Evolutionary conservation across 2,113 vertebrate species (phyloP).

Genomic region (Megalops atlanticus): DNA sequence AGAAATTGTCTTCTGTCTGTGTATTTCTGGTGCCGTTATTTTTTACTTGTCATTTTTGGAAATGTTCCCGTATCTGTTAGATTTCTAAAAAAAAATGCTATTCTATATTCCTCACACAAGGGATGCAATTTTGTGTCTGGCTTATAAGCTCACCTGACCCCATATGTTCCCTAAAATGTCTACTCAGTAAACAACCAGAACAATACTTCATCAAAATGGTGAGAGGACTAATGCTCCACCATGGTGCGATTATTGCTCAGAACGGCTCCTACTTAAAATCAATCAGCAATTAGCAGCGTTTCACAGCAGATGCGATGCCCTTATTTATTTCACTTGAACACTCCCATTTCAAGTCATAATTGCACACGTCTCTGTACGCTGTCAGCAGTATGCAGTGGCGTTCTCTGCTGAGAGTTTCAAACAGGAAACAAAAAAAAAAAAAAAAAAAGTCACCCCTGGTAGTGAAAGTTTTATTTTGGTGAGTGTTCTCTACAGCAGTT

Average conservation of each 20-base stretch:
- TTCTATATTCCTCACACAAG: slow-evolving; percentile 62
- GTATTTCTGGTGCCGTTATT: too few relatives aligned
- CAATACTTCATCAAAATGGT: slow-evolving; percentile 70
- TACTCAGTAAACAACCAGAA: slow-evolving; percentile 71
- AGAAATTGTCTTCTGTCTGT: too few relatives aligned
- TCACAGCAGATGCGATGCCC: slow-evolving; percentile 70
- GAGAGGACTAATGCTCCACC: slow-evolving; percentile 63
- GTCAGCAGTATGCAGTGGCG: neutral
- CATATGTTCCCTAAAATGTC: slow-evolving; percentile 66
- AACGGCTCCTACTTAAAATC: slow-evolving; percentile 64
- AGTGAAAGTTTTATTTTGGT: neutral
- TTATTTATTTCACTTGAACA: slow-evolving; percentile 64
- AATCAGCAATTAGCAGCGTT: slow-evolving; percentile 73
- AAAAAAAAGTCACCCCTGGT: neutral
- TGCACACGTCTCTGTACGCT: slow-evolving; percentile 60
- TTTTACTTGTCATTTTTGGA: too few relatives aligned
- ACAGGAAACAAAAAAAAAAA: neutral
- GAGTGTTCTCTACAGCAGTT: neutral
- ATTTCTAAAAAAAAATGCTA: too few relatives aligned
- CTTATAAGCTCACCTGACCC: slow-evolving; percentile 72
- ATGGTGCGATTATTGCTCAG: slow-evolving; percentile 60
- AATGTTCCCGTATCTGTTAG: too few relatives aligned
- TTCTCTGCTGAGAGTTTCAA: neutral
- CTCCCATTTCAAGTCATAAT: slow-evolving; percentile 57
- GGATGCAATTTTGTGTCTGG: slow-evolving; percentile 64